Evolutionary conservation across 1,140 invertebrate species (phyloP).

Genomic region (Drosophila truncata): DNA sequence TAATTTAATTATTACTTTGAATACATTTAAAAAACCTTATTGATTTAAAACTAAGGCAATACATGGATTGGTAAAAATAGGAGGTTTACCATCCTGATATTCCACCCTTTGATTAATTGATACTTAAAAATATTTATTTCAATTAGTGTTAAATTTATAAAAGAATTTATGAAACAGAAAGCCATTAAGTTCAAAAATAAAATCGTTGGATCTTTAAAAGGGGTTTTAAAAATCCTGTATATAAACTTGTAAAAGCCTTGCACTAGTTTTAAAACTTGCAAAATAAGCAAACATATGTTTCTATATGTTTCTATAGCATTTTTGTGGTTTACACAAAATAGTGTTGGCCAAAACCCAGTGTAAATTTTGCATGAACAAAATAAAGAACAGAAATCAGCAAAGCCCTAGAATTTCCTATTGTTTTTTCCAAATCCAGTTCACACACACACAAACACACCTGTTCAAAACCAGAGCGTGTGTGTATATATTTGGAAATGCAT

Average conservation of each 20-base stretch:
- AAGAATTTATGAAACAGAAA: not conserved
- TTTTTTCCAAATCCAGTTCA: slow-evolving; percentile 41
- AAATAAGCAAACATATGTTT: slow-evolving; percentile 5
- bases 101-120: too few species aligned
- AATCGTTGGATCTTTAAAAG: not conserved
- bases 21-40: too few species aligned
- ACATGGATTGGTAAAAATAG: too few species aligned
- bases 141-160: not conserved
- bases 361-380: slow-evolving; percentile 20
- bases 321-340: not conserved
- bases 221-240: not conserved
- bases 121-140: not conserved
- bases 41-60: too few species aligned
- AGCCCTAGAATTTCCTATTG: slow-evolving; percentile 26
- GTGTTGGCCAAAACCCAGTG: not conserved
- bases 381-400: slow-evolving; percentile 21
- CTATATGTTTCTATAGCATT: slow-evolving; percentile 2
- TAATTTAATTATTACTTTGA: too few species aligned
- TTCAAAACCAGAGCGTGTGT: slow-evolving; percentile 4
- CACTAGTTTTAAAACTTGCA: not conserved
- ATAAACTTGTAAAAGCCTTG: slow-evolving; percentile 2
- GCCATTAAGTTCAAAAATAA: not conserved
- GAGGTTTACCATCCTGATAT: too few species aligned
- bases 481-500: slow-evolving; percentile 59
- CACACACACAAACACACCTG: slow-evolving; percentile 12